Evolutionary conservation across 2,888 invertebrate species (phyloP), one percentile per base, ranked within the genome.

Genomic region (Amorpha juglandis): DNA sequence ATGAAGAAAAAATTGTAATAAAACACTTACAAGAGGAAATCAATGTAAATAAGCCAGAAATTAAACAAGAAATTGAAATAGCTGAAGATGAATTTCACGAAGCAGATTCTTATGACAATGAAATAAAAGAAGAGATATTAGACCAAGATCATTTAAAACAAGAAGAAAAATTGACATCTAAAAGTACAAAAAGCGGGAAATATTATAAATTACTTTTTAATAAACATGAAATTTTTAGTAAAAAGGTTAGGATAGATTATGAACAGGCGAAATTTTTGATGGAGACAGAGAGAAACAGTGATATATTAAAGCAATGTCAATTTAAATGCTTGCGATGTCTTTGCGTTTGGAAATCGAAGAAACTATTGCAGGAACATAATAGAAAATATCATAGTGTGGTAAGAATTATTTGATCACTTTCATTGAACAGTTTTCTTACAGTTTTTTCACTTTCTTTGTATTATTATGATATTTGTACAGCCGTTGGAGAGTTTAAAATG

Each of bases 291-390:
- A 19, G 16, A 12, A 19, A 58, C 0, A 58, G 42, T 58, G 38
- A 42, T 19, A 7, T 19, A 4, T 58, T 58, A 0, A 38, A 16
- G 0, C 12, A 19, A 19, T 12, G 42, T 12, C 16, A 58, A 2
- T 58, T 38, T 42, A 58, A 58, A 19, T 58, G 58, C 38, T 6
- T 58, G 7, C 42, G 21, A 42, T 58, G 58, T 42, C 11, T 58
- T 6, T 6, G 11, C 6, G 38, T 16, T 12, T 42, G 38, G 58
- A 42, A 58, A 6, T 9, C 1, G 0, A 12, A 58, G 42, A 42
- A 19, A 38, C 16, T 19, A 16, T 58, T 38, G 0, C 1, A 6
- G 11, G 38, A 58, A 12, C 58, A 58, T 21, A 19, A 42, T 1
- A 42, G 12, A 6, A 58, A 42, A 19, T 58, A 1, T 42, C 58